Conservation (phyloP, 1,140 invertebrate species). For the Scaptomyza graminum region DNA sequence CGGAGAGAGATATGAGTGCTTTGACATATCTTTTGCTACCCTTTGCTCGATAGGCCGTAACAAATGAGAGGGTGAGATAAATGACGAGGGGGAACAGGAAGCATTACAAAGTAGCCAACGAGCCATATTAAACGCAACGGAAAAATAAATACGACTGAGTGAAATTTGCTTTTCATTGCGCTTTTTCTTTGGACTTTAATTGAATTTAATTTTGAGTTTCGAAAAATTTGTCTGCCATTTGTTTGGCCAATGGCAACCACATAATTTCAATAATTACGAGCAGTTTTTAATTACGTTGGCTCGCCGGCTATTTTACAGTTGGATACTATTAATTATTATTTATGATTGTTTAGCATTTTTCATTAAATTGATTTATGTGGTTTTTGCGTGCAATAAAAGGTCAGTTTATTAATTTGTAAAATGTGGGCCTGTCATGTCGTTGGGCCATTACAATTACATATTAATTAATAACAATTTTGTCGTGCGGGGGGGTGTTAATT, state of each 20-base stretch:
- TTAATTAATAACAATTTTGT: constrained; percentile 80
- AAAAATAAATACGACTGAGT: background rate
- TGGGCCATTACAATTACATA: constrained; percentile 75
- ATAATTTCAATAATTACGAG: constrained; percentile 71
- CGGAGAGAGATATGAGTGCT: background rate
- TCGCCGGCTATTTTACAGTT: constrained; percentile 40
- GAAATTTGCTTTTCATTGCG: constrained; percentile 4
- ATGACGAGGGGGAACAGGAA: constrained; percentile 38
- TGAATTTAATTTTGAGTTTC: constrained; percentile 48
- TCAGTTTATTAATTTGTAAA: constrained; percentile 75
- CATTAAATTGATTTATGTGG: constrained; percentile 76
- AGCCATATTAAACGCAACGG: constrained; percentile 53
- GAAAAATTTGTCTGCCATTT: constrained; percentile 48
- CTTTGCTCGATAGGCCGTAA: constrained; percentile 71
- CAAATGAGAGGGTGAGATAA: constrained; percentile 39
- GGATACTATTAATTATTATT: constrained; percentile 75
- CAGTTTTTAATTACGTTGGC: constrained; percentile 65
- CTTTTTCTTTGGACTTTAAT: constrained; percentile 41
- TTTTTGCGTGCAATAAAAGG: constrained; percentile 54
- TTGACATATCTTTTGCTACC: constrained; percentile 45
- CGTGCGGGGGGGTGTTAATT: constrained; percentile 59
- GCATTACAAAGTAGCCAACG: constrained; percentile 53
- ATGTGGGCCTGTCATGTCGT: constrained; percentile 65
- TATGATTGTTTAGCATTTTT: constrained; percentile 76
- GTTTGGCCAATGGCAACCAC: constrained; percentile 54